Evolutionary conservation across 2,797 vertebrate species (phyloP).

Genomic region (Liasis olivaceus): DNA sequence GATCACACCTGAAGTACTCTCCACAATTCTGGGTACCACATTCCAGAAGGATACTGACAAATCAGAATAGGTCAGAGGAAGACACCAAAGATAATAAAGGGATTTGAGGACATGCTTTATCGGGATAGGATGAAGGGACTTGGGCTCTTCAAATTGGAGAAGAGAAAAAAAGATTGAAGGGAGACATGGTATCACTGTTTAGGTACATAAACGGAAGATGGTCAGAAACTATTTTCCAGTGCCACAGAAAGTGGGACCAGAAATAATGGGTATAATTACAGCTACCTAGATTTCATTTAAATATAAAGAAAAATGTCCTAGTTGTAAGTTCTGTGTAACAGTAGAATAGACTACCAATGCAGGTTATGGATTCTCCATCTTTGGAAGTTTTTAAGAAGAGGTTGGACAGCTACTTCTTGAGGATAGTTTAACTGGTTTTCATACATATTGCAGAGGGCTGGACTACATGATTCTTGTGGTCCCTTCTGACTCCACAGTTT

Average conservation of each 20-base stretch:
- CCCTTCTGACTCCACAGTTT: background rate
- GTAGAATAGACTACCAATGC: background rate
- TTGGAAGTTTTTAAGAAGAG: background rate
- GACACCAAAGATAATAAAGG: background rate
- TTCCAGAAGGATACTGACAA: background rate
- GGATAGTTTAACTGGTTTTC: background rate
- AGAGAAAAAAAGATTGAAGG: background rate
- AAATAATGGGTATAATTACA: background rate
- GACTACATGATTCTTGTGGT: no score
- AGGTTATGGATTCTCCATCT: background rate
- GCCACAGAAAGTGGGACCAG: background rate
- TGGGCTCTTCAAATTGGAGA: background rate
- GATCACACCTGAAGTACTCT: background rate
- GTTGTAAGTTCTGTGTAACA: background rate
- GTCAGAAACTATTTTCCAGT: background rate
- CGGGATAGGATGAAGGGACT: background rate
- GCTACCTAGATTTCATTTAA: background rate
- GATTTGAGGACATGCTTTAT: background rate
- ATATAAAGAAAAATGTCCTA: background rate
- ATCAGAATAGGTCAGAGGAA: background rate
- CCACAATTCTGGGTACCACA: background rate
- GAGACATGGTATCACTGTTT: background rate
- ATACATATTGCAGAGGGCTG: background rate
- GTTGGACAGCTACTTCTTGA: no score
- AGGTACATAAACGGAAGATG: background rate